Percentiles rank a stretch among this genome's conserved stretches.
Evolutionary conservation across 30 jellyfish, hydroid and myxozoan species (phyloP).

Genomic region (Pseudorhiza aurosa): DNA sequence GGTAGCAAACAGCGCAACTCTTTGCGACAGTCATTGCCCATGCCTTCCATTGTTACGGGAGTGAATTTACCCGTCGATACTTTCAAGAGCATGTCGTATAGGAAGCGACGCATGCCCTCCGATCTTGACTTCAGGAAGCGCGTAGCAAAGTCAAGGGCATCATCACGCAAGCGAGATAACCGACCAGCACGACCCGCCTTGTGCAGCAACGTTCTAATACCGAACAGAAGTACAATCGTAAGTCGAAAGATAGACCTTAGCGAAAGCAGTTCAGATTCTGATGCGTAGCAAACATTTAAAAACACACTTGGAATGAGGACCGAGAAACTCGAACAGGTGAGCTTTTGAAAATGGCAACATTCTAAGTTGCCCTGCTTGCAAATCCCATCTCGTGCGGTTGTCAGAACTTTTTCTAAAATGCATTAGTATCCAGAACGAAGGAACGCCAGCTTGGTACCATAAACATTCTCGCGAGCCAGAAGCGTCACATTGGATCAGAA

Average conservation of each 20-base stretch:
- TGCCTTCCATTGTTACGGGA: background rate
- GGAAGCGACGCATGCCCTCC: constrained; percentile 41
- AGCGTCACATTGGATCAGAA: too few relatives aligned
- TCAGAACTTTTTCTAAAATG: too few relatives aligned
- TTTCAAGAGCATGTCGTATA: background rate
- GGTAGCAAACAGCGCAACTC: background rate
- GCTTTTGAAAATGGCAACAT: too few relatives aligned
- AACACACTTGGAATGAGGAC: too few relatives aligned
- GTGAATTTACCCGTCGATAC: background rate
- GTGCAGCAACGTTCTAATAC: background rate
- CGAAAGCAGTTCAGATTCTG: constrained; percentile 65
- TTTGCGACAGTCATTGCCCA: background rate
- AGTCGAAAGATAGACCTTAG: constrained; percentile 26
- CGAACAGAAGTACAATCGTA: background rate
- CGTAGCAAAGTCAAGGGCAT: constrained; percentile 22
- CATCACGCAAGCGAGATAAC: constrained; percentile 19
- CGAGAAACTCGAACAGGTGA: too few relatives aligned
- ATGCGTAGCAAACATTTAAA: too few relatives aligned
- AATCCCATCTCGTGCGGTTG: too few relatives aligned
- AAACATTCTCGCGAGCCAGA: too few relatives aligned
- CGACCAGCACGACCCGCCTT: background rate
- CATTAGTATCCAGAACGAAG: too few relatives aligned
- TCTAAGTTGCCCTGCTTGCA: too few relatives aligned
- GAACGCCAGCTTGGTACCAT: too few relatives aligned
- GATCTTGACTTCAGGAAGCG: constrained; percentile 27